Percentiles rank a stretch among this genome's conserved stretches.
These are phyloP conservation scores for Aplochiton taeniatus DNA, from an alignment of 2,797 vertebrate genomes.

Conservation along the genomic window DNA sequence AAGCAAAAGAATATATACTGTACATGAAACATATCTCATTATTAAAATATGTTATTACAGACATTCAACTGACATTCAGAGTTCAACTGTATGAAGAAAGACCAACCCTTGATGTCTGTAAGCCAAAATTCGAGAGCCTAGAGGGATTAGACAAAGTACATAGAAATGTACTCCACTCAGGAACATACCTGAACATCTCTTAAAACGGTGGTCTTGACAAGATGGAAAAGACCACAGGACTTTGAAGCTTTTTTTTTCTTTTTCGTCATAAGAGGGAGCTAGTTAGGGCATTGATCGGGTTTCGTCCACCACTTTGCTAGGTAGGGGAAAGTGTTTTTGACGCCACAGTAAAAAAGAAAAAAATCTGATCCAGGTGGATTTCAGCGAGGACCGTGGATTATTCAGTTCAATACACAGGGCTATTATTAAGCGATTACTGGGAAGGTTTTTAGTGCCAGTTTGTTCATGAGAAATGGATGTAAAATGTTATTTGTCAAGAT, in stretches of 20 bases:
- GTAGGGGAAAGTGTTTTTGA: constrained; percentile 8
- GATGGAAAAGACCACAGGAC: constrained; percentile 28
- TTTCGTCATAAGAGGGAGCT: constrained; percentile 12
- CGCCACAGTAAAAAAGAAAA: neutral
- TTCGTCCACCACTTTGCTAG: constrained; percentile 15
- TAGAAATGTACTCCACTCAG: constrained; percentile 37
- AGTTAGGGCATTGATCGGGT: constrained; percentile 21
- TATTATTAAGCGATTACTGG: too few species aligned
- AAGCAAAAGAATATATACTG: constrained; percentile 11
- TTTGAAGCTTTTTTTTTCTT: constrained; percentile 47
- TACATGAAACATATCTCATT: constrained; percentile 38
- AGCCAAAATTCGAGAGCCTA: constrained; percentile 29
- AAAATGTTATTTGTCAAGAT: too few species aligned
- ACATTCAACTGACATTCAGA: too few species aligned
- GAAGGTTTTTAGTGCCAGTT: too few species aligned
- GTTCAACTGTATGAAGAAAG: neutral
- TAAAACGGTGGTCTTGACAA: constrained; percentile 36
- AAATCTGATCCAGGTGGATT: constrained; percentile 12
- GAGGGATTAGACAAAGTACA: constrained; percentile 22
- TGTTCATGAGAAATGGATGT: too few species aligned
- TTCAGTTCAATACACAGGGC: too few species aligned
- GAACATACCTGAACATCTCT: constrained; percentile 51
- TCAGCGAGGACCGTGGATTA: too few species aligned
- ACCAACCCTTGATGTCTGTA: constrained; percentile 37
- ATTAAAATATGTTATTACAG: constrained; percentile 40